Percentiles rank a stretch among this genome's conserved stretches.
Conservation (phyloP, 2,113 vertebrate genomes). For the Telmatochromis sp. region DNA sequence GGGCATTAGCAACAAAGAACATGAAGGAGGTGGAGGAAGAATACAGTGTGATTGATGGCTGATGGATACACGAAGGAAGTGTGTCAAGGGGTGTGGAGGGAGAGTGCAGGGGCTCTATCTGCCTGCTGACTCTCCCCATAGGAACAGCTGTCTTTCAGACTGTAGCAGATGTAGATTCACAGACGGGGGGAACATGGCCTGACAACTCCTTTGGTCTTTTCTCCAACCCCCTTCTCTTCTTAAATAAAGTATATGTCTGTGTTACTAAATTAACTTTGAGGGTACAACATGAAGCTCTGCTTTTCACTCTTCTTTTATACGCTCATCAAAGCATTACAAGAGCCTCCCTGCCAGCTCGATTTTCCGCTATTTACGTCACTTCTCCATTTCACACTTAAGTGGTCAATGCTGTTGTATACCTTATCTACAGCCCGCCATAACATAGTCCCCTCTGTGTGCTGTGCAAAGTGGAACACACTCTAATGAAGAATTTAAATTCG, state of each 20-base stretch:
- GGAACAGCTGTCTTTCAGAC: conserved; percentile 63
- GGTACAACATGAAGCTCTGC: background rate
- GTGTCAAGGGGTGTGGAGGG: conserved; percentile 5
- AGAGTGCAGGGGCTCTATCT: conserved; percentile 22
- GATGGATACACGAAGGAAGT: conserved; percentile 33
- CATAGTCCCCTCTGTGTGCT: background rate
- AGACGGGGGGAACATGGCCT: conserved; percentile 6
- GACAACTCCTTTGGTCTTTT: conserved; percentile 10
- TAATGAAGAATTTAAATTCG: conserved; percentile 23
- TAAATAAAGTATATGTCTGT: background rate
- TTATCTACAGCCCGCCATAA: background rate
- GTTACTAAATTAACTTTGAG: background rate
- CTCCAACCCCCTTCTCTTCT: background rate
- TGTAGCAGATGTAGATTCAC: conserved; percentile 61
- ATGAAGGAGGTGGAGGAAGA: background rate
- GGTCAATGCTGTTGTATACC: background rate
- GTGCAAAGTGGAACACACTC: background rate
- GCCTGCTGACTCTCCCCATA: conserved; percentile 62
- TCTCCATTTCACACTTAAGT: background rate
- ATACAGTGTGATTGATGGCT: background rate
- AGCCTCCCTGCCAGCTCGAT: background rate
- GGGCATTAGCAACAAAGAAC: background rate
- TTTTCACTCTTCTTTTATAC: background rate
- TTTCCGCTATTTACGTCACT: background rate
- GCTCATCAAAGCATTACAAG: background rate